These are phyloP conservation scores for Ditylenchus weischeri DNA, from an alignment of 2,888 invertebrate genomes.

Conservation along the genomic window DNA sequence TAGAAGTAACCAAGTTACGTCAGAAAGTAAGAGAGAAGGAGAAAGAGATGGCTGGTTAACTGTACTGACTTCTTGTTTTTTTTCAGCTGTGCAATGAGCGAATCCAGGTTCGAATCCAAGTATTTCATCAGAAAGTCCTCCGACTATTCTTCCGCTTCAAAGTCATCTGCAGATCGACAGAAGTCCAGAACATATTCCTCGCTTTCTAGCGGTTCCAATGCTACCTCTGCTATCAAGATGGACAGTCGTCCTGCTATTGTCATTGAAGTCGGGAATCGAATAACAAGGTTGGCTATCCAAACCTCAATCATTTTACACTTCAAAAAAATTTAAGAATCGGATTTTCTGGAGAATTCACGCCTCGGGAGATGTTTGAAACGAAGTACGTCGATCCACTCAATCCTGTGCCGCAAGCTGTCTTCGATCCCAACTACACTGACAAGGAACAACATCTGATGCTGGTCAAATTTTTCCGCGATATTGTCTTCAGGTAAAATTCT, in stretches of 20 bases:
- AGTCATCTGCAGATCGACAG: not conserved
- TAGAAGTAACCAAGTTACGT: no score
- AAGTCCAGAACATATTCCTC: slow-evolving; percentile 11
- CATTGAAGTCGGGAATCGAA: slow-evolving; percentile 51
- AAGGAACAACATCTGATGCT: slow-evolving; percentile 29
- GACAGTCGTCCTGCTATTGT: slow-evolving; percentile 40
- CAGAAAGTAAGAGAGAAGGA: no score
- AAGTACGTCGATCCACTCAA: slow-evolving; percentile 29
- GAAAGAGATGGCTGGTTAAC: no score
- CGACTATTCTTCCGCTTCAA: slow-evolving; percentile 7
- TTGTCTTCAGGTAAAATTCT: slow-evolving; percentile 31
- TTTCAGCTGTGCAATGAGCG: not conserved
- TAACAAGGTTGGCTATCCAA: slow-evolving; percentile 41
- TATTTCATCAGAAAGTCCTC: slow-evolving; percentile 2
- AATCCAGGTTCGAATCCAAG: slow-evolving; percentile 5
- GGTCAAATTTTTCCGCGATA: slow-evolving; percentile 36
- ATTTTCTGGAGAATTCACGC: slow-evolving; percentile 46
- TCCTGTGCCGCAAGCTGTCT: slow-evolving; percentile 12
- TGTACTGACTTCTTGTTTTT: not conserved
- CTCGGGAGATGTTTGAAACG: slow-evolving; percentile 40
- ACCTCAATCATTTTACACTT: slow-evolving; percentile 1
- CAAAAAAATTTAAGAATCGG: slow-evolving; percentile 39
- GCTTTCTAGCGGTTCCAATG: not conserved
- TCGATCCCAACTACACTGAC: slow-evolving; percentile 15
- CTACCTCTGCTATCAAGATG: slow-evolving; percentile 20